Evolutionary conservation across 2,797 vertebrate genomes (phyloP), one percentile per base, ranked within the genome.

Genomic region (Strix occidentalis): DNA sequence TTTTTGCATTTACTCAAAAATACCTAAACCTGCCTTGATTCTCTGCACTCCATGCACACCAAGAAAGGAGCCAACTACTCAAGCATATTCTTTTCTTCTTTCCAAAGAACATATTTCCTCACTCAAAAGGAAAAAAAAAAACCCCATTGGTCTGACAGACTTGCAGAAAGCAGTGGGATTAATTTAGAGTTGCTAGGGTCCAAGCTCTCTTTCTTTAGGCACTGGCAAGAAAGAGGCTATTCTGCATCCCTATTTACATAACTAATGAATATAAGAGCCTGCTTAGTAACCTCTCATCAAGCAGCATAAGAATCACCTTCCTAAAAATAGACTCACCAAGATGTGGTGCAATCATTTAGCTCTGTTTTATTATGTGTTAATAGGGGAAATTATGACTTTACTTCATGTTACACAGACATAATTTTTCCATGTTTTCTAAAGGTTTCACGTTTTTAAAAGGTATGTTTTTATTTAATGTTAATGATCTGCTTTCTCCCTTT

Each of bases 91-190:
- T 85, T 90, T 87, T 71, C 66, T 84, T 81, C 50, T 84, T 56
- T 92, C 48, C 65, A 87, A 88, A 83, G 41, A 74, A 31, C 64
- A 10, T 54, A 87, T 90, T 88, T 95, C 68, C 37, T 53, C 25
- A 50, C 13, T 89, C 54, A 84, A 81, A 93, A 80, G 26, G 20
- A 12, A 26, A 72, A 26, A 69, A 81, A 35, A 76, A 82, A 46
- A 54, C 31, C 23, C 33, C 65, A 58, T 63, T 58, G 69, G 69
- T 92, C 78, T 89, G 80, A 84, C 41, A 86, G 79, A 70, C 51
- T 91, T 96, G 84, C 84, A 96, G 83, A 89, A 91, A 95, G 66
- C 70, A 74, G 26, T n/a, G 41, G 56, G 43, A 91, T 93, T 94
- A 72, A 77, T 78, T 85, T 87, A 43, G 35, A 43, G 43, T 72